Evolutionary conservation across 2,888 invertebrate genomes (phyloP).

Genomic region (Sycophila texana): DNA sequence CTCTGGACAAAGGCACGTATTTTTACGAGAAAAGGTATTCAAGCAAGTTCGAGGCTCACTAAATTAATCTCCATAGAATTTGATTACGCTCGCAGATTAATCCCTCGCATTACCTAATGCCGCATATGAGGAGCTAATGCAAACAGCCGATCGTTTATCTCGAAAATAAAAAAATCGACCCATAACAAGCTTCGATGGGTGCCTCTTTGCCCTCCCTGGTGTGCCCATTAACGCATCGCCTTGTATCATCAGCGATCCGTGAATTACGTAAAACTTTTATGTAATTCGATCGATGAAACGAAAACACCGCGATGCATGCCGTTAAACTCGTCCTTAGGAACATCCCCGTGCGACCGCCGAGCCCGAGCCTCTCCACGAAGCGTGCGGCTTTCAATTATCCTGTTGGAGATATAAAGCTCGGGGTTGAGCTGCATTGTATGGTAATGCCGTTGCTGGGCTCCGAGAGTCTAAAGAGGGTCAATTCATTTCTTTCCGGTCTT

Average conservation of each 20-base stretch:
- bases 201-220: constrained; percentile 14
- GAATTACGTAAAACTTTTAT: constrained; percentile 40
- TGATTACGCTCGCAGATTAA: no score
- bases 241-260: neutral
- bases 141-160: neutral
- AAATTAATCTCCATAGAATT: no score
- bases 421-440: constrained; percentile 31
- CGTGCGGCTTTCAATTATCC: constrained; percentile 8
- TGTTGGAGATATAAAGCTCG: no score
- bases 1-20: no score
- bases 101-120: no score
- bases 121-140: no score
- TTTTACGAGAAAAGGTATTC: no score
- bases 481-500: no score
- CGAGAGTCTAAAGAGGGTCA: no score
- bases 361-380: no score
- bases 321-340: neutral
- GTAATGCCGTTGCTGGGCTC: neutral
- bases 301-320: no score
- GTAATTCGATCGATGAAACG: constrained; percentile 33
- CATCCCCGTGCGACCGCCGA: neutral
- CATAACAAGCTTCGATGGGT: neutral
- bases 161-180: neutral
- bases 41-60: no score
- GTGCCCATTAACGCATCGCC: constrained; percentile 25